These are phyloP conservation scores for Selenia dentaria DNA, from an alignment of 2,888 invertebrate species.

Conservation along the genomic window DNA sequence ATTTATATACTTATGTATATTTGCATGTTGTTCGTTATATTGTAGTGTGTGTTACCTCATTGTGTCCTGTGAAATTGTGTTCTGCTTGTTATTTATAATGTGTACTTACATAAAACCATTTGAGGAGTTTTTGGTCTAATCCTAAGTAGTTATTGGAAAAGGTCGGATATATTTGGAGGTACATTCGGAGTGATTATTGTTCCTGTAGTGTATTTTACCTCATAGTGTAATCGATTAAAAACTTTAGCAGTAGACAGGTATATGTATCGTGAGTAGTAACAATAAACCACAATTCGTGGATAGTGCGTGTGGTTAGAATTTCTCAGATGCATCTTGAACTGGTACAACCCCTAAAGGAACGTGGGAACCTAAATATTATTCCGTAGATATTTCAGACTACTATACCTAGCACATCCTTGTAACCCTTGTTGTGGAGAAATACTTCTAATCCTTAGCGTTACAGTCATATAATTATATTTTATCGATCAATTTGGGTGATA, in stretches of 20 bases:
- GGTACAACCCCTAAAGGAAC: no score
- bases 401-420: no score
- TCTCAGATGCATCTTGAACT: no score
- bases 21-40: constrained; percentile 37
- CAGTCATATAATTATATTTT: no score
- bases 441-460: no score
- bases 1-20: constrained; percentile 39
- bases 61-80: constrained; percentile 87
- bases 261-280: no score
- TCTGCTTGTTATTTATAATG: constrained; percentile 80
- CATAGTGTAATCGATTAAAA: background rate
- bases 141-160: constrained; percentile 1
- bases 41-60: constrained; percentile 43
- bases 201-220: background rate
- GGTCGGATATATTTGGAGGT: constrained; percentile 1
- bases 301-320: no score
- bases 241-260: background rate
- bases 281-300: no score
- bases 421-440: no score
- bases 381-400: no score
- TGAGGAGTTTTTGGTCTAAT: constrained; percentile 2
- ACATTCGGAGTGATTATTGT: constrained; percentile 26
- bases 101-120: constrained; percentile 30
- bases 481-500: no score
- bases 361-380: no score